phyloP scores from a whole-genome alignment of 2,113 vertebrate species.

The Acanthochromis polyacanthus region DNA sequence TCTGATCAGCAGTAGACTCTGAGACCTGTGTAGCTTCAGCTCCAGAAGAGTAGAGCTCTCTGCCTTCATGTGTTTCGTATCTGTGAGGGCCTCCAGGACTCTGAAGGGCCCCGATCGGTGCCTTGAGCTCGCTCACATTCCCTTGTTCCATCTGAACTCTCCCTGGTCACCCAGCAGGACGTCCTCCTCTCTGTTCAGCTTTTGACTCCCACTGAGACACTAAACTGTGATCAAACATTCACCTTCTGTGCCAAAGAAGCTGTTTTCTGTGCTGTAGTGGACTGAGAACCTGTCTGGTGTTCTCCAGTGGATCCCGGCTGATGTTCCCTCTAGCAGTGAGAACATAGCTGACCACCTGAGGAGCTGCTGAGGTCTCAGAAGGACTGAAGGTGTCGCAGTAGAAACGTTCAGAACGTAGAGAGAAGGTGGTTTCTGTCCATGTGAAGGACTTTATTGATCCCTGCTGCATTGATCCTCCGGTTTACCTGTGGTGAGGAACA shows the following conservation, averaged over 20 bases:
- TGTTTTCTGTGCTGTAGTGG: too few relatives aligned
- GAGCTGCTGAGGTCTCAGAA: not conserved
- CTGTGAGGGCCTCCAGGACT: too few relatives aligned
- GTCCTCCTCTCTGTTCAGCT: not conserved
- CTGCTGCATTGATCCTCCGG: conserved; percentile 30
- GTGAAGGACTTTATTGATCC: conserved; percentile 49
- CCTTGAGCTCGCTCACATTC: conserved; percentile 80
- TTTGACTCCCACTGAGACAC: conserved; percentile 15
- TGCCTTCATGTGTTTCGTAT: conserved; percentile 32
- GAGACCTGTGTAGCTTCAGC: conserved; percentile 56
- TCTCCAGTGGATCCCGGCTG: conserved; percentile 25
- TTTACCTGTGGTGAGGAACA: too few relatives aligned
- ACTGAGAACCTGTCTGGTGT: conserved; percentile 2
- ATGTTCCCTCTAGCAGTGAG: conserved; percentile 40
- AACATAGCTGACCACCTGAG: conserved; percentile 58
- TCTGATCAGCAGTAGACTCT: conserved; percentile 14
- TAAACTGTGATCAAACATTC: conserved; percentile 13
- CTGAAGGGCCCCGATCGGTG: conserved; percentile 24
- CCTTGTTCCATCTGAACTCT: conserved; percentile 66
- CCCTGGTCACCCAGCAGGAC: not conserved
- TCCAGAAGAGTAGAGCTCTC: conserved; percentile 27
- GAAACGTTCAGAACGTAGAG: conserved; percentile 17
- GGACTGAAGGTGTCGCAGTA: not conserved
- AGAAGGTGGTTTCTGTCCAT: not conserved
- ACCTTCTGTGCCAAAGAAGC: conserved; percentile 44